These are phyloP conservation scores for Chaetodon trifascialis DNA, from an alignment of 2,113 vertebrate genomes.

Conservation along the genomic window DNA sequence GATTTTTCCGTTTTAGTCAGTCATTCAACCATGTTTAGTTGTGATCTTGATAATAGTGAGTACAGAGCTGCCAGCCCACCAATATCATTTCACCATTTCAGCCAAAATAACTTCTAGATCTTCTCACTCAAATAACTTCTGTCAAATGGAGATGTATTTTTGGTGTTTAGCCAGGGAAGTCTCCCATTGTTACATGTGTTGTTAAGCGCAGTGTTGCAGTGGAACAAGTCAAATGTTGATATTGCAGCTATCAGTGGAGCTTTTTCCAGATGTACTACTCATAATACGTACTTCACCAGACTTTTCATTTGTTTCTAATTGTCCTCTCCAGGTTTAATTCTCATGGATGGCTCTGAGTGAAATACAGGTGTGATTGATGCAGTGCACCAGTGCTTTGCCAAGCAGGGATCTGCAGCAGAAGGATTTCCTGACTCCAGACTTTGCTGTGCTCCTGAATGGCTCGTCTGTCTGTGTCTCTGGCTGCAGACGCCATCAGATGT, in stretches of 20 bases:
- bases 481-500: conserved; percentile 70
- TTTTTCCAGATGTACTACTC: neutral
- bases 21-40: conserved; percentile 49
- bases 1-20: conserved; percentile 17
- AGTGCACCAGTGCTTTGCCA: conserved; percentile 11
- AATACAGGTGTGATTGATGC: conserved; percentile 43
- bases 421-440: conserved; percentile 5
- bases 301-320: neutral
- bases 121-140: neutral
- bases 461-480: conserved; percentile 65
- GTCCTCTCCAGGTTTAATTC: neutral
- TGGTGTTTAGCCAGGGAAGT: conserved; percentile 6
- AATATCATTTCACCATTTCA: neutral
- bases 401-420: conserved; percentile 18
- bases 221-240: neutral
- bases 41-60: conserved; percentile 48
- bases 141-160: conserved; percentile 31
- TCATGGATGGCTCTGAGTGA: conserved; percentile 4
- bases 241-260: neutral
- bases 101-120: conserved; percentile 25
- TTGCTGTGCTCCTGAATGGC: conserved; percentile 54
- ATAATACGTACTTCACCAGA: neutral
- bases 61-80: neutral
- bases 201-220: neutral
- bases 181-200: neutral